These are phyloP conservation scores for Paguma larvata DNA, from an alignment of 2,797 vertebrate genomes.

Conservation along the genomic window DNA sequence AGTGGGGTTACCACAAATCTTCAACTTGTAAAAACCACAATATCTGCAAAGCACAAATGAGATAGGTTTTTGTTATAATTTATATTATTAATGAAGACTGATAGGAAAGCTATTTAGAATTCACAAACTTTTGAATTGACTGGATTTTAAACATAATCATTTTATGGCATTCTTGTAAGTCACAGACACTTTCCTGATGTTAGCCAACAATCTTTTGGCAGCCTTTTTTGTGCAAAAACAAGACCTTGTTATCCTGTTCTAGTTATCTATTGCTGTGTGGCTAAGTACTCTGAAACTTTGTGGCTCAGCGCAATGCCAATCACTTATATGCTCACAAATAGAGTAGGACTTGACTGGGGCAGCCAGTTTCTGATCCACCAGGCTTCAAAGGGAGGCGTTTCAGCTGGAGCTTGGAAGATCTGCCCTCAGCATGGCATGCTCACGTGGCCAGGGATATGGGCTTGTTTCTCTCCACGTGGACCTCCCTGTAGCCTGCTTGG, in stretches of 20 bases:
- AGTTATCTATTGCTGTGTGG: neutral
- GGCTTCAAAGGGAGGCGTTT: neutral
- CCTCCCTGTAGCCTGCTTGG: neutral
- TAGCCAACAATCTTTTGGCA: neutral
- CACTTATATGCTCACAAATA: neutral
- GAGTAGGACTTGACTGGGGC: neutral
- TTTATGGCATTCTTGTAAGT: neutral
- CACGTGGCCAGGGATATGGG: rapidly evolving
- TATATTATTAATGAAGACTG: neutral
- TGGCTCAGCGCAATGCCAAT: neutral
- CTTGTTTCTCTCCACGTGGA: neutral
- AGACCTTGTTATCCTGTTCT: neutral
- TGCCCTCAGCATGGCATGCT: neutral
- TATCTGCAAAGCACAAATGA: neutral
- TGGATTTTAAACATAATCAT: neutral
- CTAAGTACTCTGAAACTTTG: neutral
- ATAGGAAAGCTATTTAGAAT: neutral
- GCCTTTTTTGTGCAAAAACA: neutral
- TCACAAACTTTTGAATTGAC: neutral
- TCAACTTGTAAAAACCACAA: neutral
- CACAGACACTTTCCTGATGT: neutral
- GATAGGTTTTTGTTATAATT: neutral
- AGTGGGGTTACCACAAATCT: neutral
- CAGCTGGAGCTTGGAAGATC: neutral
- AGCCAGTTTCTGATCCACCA: neutral